Evolutionary conservation across 2,888 invertebrate genomes (phyloP).

Genomic region (Lochmaea crataegi): DNA sequence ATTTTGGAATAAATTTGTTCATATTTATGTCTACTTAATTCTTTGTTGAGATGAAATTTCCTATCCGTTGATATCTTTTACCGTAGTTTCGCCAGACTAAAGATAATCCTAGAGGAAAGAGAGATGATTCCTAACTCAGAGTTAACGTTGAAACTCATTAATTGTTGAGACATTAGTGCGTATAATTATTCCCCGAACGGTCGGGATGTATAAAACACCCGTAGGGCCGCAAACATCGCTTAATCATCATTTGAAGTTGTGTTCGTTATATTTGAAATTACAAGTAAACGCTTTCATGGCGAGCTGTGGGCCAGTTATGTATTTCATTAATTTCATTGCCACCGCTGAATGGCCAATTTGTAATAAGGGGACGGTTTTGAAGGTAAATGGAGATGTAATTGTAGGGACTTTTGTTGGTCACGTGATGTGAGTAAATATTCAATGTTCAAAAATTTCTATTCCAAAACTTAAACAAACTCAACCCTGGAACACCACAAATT

Average conservation of each 20-base stretch:
- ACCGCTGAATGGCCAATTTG: constrained; percentile 6
- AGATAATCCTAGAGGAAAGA: background rate
- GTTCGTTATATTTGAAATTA: constrained; percentile 46
- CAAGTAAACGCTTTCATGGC: constrained; percentile 47
- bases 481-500: no score
- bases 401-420: background rate
- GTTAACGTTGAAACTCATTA: constrained; percentile 40
- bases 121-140: constrained; percentile 6
- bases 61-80: background rate
- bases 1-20: no score
- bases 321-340: constrained; percentile 37
- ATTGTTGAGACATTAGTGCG: constrained; percentile 45
- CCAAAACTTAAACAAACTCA: no score
- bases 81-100: background rate
- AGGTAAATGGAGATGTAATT: background rate
- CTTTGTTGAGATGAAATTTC: no score
- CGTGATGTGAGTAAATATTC: no score
- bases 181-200: constrained; percentile 43
- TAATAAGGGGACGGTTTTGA: background rate
- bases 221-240: constrained; percentile 41
- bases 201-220: constrained; percentile 37
- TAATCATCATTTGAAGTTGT: constrained; percentile 47
- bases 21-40: no score
- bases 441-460: no score
- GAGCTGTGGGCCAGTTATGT: constrained; percentile 34